Evolutionary conservation across 2,113 vertebrate genomes (phyloP).

Genomic region (Gadus macrocephalus): DNA sequence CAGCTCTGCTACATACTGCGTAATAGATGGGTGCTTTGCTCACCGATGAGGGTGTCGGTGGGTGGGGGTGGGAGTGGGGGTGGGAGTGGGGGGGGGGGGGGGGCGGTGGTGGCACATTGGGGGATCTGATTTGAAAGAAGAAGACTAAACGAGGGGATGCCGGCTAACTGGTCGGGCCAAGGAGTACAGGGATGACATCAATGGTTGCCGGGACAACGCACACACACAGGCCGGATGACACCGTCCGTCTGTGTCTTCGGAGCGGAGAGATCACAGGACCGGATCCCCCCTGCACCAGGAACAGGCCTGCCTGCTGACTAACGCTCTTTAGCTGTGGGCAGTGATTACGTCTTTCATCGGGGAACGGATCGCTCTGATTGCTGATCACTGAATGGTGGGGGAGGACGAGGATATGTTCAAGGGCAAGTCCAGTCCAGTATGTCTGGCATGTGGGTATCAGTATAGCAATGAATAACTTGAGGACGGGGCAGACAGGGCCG

Average conservation of each 20-base stretch:
- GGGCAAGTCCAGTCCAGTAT: background rate
- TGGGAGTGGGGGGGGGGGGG: too few species aligned
- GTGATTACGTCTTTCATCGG: too few species aligned
- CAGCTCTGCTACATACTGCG: too few species aligned
- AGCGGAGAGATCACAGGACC: slow-evolving; percentile 43
- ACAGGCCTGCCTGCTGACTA: background rate
- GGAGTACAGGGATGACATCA: slow-evolving; percentile 68
- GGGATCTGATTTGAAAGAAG: too few species aligned
- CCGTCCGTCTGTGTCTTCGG: slow-evolving; percentile 54
- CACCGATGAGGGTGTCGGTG: too few species aligned
- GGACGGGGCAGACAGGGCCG: too few species aligned
- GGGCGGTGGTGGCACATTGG: slow-evolving; percentile 2
- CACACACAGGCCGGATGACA: slow-evolving; percentile 54
- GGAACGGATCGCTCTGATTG: too few species aligned
- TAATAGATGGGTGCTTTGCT: too few species aligned
- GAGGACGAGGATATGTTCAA: too few species aligned
- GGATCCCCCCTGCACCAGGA: slow-evolving; percentile 27
- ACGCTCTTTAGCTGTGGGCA: background rate
- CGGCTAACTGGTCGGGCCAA: slow-evolving; percentile 36
- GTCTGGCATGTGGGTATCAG: background rate
- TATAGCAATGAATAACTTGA: background rate
- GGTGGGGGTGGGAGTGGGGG: too few species aligned
- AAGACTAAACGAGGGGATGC: slow-evolving; percentile 39
- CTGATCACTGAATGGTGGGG: too few species aligned
- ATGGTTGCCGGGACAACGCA: slow-evolving; percentile 61